These are phyloP conservation scores for Chloropsis hardwickii DNA, from an alignment of 2,113 vertebrate species.

Conservation along the genomic window DNA sequence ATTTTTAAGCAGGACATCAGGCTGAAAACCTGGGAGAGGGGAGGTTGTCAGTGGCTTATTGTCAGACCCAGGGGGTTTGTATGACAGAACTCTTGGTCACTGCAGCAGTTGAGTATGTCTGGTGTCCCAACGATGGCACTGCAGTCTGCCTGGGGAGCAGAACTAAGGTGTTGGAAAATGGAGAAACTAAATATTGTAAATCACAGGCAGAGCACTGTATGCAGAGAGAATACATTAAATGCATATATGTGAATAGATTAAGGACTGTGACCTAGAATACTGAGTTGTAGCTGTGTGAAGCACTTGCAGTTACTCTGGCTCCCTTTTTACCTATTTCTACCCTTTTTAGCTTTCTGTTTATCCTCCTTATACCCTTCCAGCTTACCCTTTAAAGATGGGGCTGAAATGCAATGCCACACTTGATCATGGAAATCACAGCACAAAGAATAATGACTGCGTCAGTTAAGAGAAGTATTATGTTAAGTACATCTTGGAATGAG, in stretches of 20 bases:
- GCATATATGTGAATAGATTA: not conserved
- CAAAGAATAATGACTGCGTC: not conserved
- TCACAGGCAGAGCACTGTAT: not conserved
- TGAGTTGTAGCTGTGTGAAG: not conserved
- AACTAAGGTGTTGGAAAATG: not conserved
- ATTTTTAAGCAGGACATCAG: not conserved
- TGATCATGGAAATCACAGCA: not conserved
- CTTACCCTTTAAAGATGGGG: not conserved
- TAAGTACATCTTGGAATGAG: not conserved
- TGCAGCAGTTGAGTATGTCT: not conserved
- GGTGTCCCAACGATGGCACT: fast-evolving
- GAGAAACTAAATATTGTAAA: not conserved
- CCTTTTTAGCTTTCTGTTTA: not conserved
- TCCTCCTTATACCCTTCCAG: not conserved
- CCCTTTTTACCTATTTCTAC: not conserved
- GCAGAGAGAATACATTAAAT: not conserved
- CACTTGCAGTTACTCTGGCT: not conserved
- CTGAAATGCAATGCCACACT: not conserved
- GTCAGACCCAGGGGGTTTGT: not conserved
- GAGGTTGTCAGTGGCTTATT: not conserved
- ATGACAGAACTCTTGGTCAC: not conserved
- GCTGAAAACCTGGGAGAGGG: not conserved
- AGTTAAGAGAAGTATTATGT: not conserved
- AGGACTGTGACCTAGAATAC: not conserved
- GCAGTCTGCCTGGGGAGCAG: not conserved